Base-by-base conservation (phyloP, 2,113 vertebrate species). In the Meleagris gallopavo region DNA sequence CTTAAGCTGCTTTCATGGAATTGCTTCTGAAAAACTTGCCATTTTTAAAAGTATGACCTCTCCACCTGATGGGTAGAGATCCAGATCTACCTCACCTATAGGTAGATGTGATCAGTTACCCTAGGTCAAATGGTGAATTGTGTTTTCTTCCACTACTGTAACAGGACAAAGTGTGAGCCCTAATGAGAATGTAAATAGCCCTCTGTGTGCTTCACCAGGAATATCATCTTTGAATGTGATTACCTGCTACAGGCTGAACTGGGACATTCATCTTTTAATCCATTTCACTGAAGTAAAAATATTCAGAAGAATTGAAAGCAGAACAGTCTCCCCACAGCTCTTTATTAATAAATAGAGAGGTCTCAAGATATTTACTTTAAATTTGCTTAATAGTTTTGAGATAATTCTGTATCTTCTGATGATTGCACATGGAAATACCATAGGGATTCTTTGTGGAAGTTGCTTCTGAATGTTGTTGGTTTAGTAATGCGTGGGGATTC, bases 311-410 rank as follows among this genome's bases (percentile, higher is more conserved):
- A 69, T 19, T 55, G 32, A 80, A 76, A 87, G 90, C 3, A 77
- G 89, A 91, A 71, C 13, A 43, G 30, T 64, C 32, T 91, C 25
- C 43, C 43, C 69, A 86, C 34, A 95, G 69, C 34, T 85, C 22
- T 66, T 92, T 81, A 80, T 94, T 93, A 89, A 92, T 93, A 89
- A 92, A 88, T 27, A 50, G 13, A 19, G 29, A 38, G n/a, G 6
- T 74, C 87, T 91, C 76, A 32, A 91, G 73, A 74, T 75, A 69
- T 77, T 83, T 79, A 9, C 87, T 94, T 77, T 71, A 74, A 74
- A 74, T 83, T 93, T 83, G 24, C 88, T 86, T 48, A 86, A 93
- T 86, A 91, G 34, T 89, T 95, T 91, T 71, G 60, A 88, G 69
- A 72, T 67, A 74, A 72, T 96, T 91, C 52, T 66, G 29, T 90